These are phyloP conservation scores for Drosophila oshimai DNA, from an alignment of 1,140 invertebrate species.

Conservation along the genomic window DNA sequence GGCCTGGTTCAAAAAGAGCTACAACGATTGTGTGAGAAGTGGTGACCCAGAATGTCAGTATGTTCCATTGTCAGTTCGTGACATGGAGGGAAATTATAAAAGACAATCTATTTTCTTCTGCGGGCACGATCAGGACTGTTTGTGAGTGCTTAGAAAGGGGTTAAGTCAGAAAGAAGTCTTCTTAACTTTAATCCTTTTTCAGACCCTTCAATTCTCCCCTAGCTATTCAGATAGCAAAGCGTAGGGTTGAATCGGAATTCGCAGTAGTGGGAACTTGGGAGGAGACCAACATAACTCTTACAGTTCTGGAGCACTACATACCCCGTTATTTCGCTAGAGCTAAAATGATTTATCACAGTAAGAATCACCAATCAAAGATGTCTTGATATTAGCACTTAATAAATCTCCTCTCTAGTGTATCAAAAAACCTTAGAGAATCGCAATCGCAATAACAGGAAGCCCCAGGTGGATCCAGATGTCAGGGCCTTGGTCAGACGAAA, in stretches of 20 bases:
- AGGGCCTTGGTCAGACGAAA: slow-evolving; percentile 91
- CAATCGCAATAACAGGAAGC: slow-evolving; percentile 71
- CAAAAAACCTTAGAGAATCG: slow-evolving; percentile 52
- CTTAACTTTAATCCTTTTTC: slow-evolving; percentile 46
- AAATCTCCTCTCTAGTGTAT: slow-evolving; percentile 85
- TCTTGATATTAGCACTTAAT: slow-evolving; percentile 82
- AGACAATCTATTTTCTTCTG: slow-evolving; percentile 94
- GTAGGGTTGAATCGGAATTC: slow-evolving; percentile 91
- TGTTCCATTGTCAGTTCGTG: slow-evolving; percentile 89
- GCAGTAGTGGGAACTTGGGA: slow-evolving; percentile 93
- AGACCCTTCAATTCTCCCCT: slow-evolving; percentile 92
- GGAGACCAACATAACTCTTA: slow-evolving; percentile 91
- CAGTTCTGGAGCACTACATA: slow-evolving; percentile 91
- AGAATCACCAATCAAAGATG: not conserved
- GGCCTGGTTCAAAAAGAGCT: slow-evolving; percentile 94
- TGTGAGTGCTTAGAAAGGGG: slow-evolving; percentile 85
- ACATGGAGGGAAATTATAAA: slow-evolving; percentile 90
- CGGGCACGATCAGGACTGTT: slow-evolving; percentile 92
- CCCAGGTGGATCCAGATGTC: slow-evolving; percentile 88
- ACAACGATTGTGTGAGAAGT: slow-evolving; percentile 92
- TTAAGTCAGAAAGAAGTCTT: not conserved
- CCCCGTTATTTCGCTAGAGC: slow-evolving; percentile 92
- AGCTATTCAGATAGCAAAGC: slow-evolving; percentile 91
- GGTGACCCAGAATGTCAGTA: slow-evolving; percentile 93
- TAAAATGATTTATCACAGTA: slow-evolving; percentile 71